These are phyloP conservation scores for Drosophila austrosaltans DNA, from an alignment of 2,888 invertebrate genomes.

Conservation along the genomic window DNA sequence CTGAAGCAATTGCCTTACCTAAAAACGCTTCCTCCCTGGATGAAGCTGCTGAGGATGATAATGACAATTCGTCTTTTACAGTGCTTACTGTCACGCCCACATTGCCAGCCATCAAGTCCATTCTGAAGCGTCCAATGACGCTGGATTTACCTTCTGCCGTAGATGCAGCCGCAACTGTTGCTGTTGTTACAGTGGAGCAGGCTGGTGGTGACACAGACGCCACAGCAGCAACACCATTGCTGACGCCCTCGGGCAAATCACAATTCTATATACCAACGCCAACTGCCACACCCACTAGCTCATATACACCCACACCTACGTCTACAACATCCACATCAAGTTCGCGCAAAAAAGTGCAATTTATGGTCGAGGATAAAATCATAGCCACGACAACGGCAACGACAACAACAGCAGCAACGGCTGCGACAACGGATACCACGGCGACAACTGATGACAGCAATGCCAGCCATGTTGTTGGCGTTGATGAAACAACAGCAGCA, in stretches of 20 bases:
- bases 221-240: conserved; percentile 33
- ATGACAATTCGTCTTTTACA: conserved; percentile 51
- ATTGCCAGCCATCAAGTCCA: conserved; percentile 85
- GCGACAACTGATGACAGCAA: conserved; percentile 67
- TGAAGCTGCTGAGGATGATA: conserved; percentile 13
- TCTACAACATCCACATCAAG: conserved; percentile 43
- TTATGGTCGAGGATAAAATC: conserved; percentile 87
- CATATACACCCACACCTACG: conserved; percentile 82
- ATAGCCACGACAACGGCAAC: conserved; percentile 61
- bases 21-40: conserved; percentile 4
- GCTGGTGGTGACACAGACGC: conserved; percentile 44
- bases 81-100: conserved; percentile 74
- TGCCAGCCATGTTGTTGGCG: conserved; percentile 38
- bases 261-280: conserved; percentile 80
- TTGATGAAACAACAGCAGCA: conserved; percentile 43
- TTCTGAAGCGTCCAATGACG: conserved; percentile 85
- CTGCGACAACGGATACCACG: conserved; percentile 45
- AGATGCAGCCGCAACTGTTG: conserved; percentile 22
- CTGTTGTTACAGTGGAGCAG: conserved; percentile 11
- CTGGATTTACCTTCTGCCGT: conserved; percentile 73
- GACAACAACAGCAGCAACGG: conserved; percentile 37
- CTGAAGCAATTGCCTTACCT: conserved; percentile 4
- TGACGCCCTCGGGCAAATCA: conserved; percentile 72
- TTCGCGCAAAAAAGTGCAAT: conserved; percentile 89
- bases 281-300: conserved; percentile 73